A percentile compares a stretch with the other conserved stretches of the same genome.
Conservation (phyloP, 2,888 invertebrate species). For the Pemphredon lugubris region DNA sequence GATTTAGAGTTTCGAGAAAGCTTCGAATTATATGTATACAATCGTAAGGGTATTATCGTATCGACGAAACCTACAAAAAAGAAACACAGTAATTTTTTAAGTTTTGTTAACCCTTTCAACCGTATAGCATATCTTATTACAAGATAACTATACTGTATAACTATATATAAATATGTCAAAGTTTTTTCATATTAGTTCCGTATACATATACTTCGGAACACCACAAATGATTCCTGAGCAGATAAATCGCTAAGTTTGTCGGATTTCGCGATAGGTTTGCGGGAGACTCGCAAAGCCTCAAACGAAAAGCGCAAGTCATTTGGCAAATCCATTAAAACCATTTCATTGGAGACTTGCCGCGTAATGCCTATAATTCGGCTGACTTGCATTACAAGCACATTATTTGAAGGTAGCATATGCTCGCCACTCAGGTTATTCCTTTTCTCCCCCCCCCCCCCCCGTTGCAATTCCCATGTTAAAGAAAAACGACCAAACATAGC, state of each 20-base stretch:
- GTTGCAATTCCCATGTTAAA: background rate
- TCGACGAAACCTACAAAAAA: too few relatives aligned
- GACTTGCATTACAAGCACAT: constrained; percentile 56
- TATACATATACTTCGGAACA: constrained; percentile 20
- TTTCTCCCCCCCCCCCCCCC: background rate
- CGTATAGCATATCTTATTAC: background rate
- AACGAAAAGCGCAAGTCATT: constrained; percentile 63
- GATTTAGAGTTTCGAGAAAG: too few relatives aligned
- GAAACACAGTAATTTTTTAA: background rate
- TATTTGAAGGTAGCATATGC: constrained; percentile 41
- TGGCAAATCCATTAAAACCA: constrained; percentile 66
- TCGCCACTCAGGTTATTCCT: constrained; percentile 28
- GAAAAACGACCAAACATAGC: background rate
- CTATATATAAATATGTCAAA: background rate
- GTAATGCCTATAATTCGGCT: constrained; percentile 62
- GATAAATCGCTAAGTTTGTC: constrained; percentile 54
- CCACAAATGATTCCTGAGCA: constrained; percentile 28
- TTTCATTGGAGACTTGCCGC: constrained; percentile 60
- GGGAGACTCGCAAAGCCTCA: constrained; percentile 36
- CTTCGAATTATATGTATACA: too few relatives aligned
- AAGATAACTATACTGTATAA: background rate
- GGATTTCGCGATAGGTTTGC: constrained; percentile 51
- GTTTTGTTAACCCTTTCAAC: background rate
- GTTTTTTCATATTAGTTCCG: background rate
- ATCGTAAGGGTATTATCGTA: too few relatives aligned